phyloP scores from a whole-genome alignment of 2,113 vertebrate species.

The Pagrus major region DNA sequence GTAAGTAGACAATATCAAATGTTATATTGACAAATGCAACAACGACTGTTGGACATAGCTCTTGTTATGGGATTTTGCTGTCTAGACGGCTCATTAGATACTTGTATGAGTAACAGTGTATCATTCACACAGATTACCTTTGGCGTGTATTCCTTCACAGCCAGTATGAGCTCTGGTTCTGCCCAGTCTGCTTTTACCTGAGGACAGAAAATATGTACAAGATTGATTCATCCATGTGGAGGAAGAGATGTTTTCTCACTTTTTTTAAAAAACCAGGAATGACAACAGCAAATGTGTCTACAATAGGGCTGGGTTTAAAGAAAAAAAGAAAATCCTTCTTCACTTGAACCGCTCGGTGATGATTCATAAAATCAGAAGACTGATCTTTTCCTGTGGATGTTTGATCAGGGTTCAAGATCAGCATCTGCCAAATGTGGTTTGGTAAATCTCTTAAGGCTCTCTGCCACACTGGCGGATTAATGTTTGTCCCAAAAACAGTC shows the following conservation, averaged over 20 bases:
- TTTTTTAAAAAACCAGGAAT: not conserved
- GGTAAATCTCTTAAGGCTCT: no score
- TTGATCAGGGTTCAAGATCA: no score
- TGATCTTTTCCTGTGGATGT: no score
- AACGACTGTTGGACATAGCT: no score
- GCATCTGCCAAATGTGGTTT: no score
- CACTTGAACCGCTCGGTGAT: no score
- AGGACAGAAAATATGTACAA: not conserved
- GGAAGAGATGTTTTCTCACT: not conserved
- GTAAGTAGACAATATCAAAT: not conserved
- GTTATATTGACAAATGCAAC: not conserved
- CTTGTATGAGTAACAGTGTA: not conserved
- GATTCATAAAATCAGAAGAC: no score
- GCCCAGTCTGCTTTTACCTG: conserved; percentile 61
- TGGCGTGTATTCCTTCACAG: conserved; percentile 80
- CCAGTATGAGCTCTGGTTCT: conserved; percentile 60
- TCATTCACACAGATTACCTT: conserved; percentile 66
- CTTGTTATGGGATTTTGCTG: not conserved
- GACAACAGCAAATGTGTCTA: not conserved
- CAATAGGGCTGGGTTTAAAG: no score
- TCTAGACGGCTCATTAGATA: not conserved
- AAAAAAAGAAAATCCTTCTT: no score
- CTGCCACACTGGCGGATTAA: no score
- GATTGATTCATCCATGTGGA: not conserved
- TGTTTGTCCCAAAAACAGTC: no score